phyloP scores from a whole-genome alignment of 2,113 vertebrate genomes.

The Genyomyrus donnyi region DNA sequence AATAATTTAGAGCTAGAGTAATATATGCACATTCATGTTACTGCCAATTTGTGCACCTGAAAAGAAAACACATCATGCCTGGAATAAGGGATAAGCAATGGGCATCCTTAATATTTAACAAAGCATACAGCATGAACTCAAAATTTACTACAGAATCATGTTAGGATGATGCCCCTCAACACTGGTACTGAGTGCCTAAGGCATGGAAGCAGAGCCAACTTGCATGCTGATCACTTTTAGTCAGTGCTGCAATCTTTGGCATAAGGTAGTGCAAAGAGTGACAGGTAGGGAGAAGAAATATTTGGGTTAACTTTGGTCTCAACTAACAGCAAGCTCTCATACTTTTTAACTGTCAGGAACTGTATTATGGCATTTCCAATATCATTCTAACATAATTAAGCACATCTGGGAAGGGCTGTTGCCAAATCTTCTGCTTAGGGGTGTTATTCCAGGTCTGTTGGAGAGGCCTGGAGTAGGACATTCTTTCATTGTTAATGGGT shows the following conservation, averaged over 20 bases:
- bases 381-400: neutral
- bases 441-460: neutral
- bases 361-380: neutral
- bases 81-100: neutral
- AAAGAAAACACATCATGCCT: neutral
- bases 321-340: neutral
- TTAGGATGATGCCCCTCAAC: neutral
- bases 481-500: neutral
- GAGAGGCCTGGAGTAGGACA: neutral
- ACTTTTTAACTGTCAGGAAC: neutral
- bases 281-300: neutral
- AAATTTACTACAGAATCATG: neutral
- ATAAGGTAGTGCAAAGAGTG: neutral
- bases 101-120: neutral
- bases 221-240: neutral
- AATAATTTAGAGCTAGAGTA: neutral
- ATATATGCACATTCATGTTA: neutral
- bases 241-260: neutral
- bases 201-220: neutral
- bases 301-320: neutral
- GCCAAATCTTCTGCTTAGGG: neutral
- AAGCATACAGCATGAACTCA: neutral
- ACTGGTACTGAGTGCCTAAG: neutral
- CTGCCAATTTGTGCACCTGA: neutral
- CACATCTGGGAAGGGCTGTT: neutral